Percentiles rank a stretch among this genome's conserved stretches.
These are phyloP conservation scores for Phrynocephalus forsythii DNA, from an alignment of 2,797 vertebrate species.

Conservation along the genomic window DNA sequence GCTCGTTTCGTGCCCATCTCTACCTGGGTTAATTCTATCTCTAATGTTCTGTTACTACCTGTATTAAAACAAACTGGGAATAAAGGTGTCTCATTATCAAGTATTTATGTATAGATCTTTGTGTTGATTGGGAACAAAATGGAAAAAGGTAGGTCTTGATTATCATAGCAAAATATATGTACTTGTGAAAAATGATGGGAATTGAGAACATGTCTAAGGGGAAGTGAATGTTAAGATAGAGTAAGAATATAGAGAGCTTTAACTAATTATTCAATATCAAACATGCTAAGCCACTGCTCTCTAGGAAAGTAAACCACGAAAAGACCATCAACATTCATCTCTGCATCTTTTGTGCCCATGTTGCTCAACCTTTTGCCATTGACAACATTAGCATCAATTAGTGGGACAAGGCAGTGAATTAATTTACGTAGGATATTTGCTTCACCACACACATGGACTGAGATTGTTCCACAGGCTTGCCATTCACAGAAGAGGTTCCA, in stretches of 20 bases:
- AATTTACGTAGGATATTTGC: constrained; percentile 39
- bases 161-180: not conserved
- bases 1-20: no score
- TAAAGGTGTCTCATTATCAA: not conserved
- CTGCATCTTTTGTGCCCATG: accelerated
- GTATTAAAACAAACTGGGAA: not conserved
- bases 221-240: not conserved
- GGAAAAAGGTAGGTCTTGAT: not conserved
- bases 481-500: constrained; percentile 35
- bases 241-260: not conserved
- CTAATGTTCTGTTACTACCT: not conserved
- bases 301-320: not conserved
- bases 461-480: constrained; percentile 7
- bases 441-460: constrained; percentile 12
- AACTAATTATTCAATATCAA: constrained; percentile 15
- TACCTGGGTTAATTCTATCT: no score
- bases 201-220: not conserved
- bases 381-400: constrained; percentile 33
- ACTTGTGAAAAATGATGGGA: not conserved
- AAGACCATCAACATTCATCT: not conserved
- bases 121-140: not conserved
- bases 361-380: constrained; percentile 28
- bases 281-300: not conserved
- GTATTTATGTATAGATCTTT: not conserved
- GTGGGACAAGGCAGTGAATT: constrained; percentile 42